Conservation (phyloP, 2,888 invertebrate species). For the Tinea trinotella region DNA sequence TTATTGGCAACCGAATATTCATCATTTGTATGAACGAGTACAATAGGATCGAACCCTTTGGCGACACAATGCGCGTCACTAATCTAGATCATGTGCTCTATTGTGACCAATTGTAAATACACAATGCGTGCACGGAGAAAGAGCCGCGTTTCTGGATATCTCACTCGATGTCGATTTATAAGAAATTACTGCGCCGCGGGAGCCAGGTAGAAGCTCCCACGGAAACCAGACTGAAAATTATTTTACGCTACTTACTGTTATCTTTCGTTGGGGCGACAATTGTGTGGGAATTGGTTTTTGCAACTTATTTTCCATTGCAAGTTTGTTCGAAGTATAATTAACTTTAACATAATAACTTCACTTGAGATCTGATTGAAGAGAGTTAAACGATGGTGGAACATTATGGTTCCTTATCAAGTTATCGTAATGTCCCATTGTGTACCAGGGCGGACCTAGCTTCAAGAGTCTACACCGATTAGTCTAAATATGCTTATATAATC, state of each 20-base stretch:
- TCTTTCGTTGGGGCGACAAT: not conserved
- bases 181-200: conserved; percentile 44
- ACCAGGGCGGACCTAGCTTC: conserved; percentile 21
- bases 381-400: not conserved
- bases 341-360: not conserved
- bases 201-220: conserved; percentile 66
- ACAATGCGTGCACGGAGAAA: conserved; percentile 25
- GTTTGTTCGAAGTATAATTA: not conserved
- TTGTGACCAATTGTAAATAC: conserved; percentile 29
- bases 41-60: conserved; percentile 54
- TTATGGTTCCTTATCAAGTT: not conserved
- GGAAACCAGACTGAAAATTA: conserved; percentile 27
- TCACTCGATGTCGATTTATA: conserved; percentile 47
- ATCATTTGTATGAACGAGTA: conserved; percentile 34
- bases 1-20: conserved; percentile 31
- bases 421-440: conserved; percentile 10
- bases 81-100: conserved; percentile 61
- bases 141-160: conserved; percentile 34
- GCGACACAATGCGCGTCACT: conserved; percentile 51
- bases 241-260: conserved; percentile 5
- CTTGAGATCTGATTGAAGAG: not conserved
- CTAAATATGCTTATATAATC: conserved; percentile 67
- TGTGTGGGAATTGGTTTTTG: conserved; percentile 11
- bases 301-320: not conserved
- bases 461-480: conserved; percentile 51